Evolutionary conservation across 2,797 vertebrate genomes (phyloP).

Genomic region (Clarias platycephalus): DNA sequence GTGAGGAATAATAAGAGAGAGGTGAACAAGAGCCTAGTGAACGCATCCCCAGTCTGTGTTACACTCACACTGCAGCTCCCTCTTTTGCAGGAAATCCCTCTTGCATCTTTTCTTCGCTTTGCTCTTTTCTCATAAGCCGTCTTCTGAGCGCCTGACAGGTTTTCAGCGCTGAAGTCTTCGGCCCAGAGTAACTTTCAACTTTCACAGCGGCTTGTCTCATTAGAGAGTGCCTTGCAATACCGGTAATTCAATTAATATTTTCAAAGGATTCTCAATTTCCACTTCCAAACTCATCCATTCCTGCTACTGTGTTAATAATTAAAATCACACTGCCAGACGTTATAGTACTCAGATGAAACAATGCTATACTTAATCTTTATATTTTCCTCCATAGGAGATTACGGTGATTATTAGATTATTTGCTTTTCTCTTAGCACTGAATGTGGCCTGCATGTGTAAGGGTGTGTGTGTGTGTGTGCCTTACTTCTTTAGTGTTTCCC

Average conservation of each 20-base stretch:
- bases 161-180: constrained; percentile 44
- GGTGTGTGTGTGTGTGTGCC: constrained; percentile 10
- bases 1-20: not conserved
- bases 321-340: constrained; percentile 42
- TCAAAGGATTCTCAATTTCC: constrained; percentile 39
- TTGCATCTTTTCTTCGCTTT: constrained; percentile 28
- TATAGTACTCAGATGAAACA: constrained; percentile 36
- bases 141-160: constrained; percentile 46
- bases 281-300: constrained; percentile 43
- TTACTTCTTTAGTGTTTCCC: not conserved
- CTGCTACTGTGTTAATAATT: constrained; percentile 50
- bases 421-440: constrained; percentile 50
- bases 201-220: constrained; percentile 51
- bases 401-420: constrained; percentile 44
- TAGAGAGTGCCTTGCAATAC: constrained; percentile 47
- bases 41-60: not conserved
- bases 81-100: constrained; percentile 39
- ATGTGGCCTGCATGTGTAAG: not conserved
- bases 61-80: constrained; percentile 18
- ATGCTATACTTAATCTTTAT: constrained; percentile 13
- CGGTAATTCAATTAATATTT: constrained; percentile 59
- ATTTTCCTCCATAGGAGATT: not conserved
- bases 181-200: constrained; percentile 55
- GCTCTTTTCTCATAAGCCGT: constrained; percentile 39
- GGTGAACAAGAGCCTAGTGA: not conserved